Conservation (phyloP, 2,113 vertebrate species). For the Archilochus colubris region DNA sequence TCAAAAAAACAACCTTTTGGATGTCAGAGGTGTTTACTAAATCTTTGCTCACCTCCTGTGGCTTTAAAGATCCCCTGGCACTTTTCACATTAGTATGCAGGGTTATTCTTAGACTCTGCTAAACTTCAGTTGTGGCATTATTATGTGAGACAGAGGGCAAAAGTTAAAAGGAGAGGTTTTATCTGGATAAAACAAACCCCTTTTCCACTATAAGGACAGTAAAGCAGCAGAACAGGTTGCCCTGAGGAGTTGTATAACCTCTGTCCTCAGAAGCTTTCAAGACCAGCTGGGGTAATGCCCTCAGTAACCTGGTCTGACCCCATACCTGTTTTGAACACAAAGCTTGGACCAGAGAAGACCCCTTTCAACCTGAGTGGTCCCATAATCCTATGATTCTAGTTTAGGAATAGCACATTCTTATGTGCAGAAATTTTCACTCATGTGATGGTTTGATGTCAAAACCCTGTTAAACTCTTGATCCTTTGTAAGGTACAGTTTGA, state of each 20-base stretch:
- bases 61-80: neutral
- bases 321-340: neutral
- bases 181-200: neutral
- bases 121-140: neutral
- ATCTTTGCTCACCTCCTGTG: neutral
- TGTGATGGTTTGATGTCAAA: neutral
- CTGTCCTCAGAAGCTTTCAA: neutral
- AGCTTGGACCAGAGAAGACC: neutral
- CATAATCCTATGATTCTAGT: neutral
- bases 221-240: neutral
- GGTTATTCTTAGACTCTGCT: neutral
- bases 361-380: neutral
- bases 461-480: neutral
- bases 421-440: neutral
- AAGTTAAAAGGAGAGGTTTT: neutral
- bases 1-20: conserved; percentile 4
- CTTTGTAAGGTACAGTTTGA: neutral
- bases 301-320: neutral
- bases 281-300: neutral
- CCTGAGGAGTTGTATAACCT: neutral
- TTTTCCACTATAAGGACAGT: neutral
- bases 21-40: conserved; percentile 19
- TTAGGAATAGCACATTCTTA: neutral
- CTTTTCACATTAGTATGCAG: neutral
- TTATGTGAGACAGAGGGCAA: neutral